These are phyloP conservation scores for Paramormyrops kingsleyae DNA, from an alignment of 2,113 vertebrate species.

Conservation along the genomic window DNA sequence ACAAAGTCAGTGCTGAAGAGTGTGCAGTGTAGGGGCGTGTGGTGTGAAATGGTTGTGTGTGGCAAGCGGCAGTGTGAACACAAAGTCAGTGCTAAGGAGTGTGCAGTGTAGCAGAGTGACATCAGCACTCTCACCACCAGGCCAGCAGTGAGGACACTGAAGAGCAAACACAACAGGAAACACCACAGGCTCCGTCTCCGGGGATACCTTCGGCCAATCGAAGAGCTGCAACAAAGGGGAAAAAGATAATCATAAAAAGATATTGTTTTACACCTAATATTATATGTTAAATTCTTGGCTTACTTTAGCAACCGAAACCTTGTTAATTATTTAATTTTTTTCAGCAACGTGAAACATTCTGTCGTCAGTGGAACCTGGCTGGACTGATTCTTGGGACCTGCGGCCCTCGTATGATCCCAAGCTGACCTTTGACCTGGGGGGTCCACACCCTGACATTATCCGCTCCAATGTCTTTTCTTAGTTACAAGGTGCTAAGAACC, in stretches of 20 bases:
- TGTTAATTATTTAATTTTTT: neutral
- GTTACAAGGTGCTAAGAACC: neutral
- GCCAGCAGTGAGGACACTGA: constrained; percentile 61
- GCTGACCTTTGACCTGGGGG: neutral
- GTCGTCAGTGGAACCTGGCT: neutral
- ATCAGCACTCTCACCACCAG: constrained; percentile 58
- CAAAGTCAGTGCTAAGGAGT: neutral
- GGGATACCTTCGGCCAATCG: constrained; percentile 73
- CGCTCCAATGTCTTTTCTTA: neutral
- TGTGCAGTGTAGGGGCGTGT: too few species aligned
- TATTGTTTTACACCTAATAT: neutral
- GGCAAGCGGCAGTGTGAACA: neutral
- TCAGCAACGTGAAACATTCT: neutral
- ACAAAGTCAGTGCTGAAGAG: neutral
- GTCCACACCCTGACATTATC: neutral
- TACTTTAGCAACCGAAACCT: neutral
- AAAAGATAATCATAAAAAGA: neutral
- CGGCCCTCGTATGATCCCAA: neutral
- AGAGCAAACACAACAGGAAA: constrained; percentile 65
- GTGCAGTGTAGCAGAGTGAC: neutral
- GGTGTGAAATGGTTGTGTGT: neutral
- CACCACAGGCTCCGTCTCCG: constrained; percentile 72
- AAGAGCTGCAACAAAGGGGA: constrained; percentile 62
- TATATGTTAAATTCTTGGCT: neutral
- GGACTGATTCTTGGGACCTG: neutral